Conservation (phyloP, 2,113 vertebrate species). For the Amblyopsis rosae region DNA sequence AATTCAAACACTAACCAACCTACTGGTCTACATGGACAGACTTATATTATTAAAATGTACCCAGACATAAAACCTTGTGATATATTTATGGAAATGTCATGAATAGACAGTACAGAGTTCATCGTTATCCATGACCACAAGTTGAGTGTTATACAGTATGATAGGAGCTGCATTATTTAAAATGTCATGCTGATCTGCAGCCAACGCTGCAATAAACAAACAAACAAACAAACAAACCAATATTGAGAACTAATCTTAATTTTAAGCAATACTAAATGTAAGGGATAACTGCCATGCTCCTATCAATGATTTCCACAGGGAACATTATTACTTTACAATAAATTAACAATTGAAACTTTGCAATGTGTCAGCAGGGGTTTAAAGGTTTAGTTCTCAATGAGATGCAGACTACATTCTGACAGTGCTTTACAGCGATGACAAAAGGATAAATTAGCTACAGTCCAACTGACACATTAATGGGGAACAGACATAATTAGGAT, state of each 20-base stretch:
- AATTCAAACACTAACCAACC: no score
- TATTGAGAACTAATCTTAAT: conserved; percentile 46
- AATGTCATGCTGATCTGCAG: conserved; percentile 33
- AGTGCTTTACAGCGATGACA: conserved; percentile 24
- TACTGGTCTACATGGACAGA: no score
- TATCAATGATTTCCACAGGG: conserved; percentile 46
- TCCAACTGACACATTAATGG: neutral
- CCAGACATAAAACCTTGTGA: neutral
- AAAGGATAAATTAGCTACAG: neutral
- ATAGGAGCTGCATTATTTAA: conserved; percentile 23
- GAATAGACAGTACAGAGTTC: neutral
- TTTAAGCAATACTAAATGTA: conserved; percentile 56
- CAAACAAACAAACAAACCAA: conserved; percentile 47
- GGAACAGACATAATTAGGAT: neutral
- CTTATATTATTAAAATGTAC: no score
- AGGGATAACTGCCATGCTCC: conserved; percentile 52
- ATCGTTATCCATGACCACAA: neutral
- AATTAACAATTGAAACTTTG: conserved; percentile 28
- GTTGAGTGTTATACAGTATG: conserved; percentile 9
- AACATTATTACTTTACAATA: conserved; percentile 36
- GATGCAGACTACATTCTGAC: conserved; percentile 48
- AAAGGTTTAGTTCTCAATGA: conserved; percentile 50
- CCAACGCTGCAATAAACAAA: conserved; percentile 21
- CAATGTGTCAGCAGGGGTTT: conserved; percentile 35
- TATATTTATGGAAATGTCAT: neutral